These are phyloP conservation scores for Gorsachius magnificus DNA, from an alignment of 2,797 vertebrate genomes.

Conservation along the genomic window DNA sequence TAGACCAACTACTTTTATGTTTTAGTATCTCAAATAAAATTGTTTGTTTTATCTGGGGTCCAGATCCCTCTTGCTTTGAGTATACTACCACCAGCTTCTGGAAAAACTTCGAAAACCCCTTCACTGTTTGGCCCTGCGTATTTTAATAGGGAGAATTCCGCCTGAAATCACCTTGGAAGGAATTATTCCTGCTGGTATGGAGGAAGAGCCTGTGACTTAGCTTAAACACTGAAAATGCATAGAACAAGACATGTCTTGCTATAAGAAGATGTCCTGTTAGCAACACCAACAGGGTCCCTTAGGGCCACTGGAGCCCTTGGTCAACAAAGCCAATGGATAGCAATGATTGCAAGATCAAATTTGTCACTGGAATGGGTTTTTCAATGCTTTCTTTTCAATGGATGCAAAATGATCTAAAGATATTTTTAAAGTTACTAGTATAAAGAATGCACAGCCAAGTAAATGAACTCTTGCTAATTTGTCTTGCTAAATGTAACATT, in stretches of 20 bases:
- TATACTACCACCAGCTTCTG: background rate
- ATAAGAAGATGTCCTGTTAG: background rate
- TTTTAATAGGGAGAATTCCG: background rate
- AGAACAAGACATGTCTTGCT: accelerated
- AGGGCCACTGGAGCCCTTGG: background rate
- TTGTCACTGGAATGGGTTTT: background rate
- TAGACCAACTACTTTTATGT: background rate
- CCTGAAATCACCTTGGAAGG: background rate
- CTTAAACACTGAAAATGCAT: background rate
- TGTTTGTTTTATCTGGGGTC: background rate
- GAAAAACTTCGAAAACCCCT: background rate
- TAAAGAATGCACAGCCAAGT: background rate
- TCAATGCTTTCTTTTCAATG: background rate
- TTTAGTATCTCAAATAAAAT: background rate
- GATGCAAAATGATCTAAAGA: background rate
- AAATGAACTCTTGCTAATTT: background rate
- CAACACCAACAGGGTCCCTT: background rate
- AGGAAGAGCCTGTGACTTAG: background rate
- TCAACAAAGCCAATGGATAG: background rate
- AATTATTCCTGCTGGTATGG: background rate
- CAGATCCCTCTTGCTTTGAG: background rate
- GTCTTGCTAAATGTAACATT: background rate
- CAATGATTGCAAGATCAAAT: background rate
- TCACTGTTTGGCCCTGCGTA: background rate
- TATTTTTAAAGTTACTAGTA: background rate